Percentiles rank a stretch among this genome's conserved stretches.
These are phyloP conservation scores for Drosophila nasuta DNA, from an alignment of 1,140 invertebrate species.

Conservation along the genomic window DNA sequence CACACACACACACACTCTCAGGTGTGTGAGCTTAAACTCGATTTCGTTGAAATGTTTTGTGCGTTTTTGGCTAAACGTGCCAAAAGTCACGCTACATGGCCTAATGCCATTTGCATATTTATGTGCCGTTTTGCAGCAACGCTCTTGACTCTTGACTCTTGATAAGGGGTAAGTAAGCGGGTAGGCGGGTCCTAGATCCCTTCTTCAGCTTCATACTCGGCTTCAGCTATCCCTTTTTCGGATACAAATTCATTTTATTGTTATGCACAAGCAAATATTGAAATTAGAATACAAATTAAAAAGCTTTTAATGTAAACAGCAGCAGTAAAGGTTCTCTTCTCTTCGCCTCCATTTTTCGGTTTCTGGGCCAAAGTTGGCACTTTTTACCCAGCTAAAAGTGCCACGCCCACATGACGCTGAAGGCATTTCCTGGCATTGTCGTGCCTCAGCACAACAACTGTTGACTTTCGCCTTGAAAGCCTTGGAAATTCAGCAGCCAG, in stretches of 20 bases:
- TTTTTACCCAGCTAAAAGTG: constrained; percentile 34
- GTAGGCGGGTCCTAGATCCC: constrained; percentile 30
- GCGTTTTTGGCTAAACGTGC: constrained; percentile 56
- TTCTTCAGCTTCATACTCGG: constrained; percentile 24
- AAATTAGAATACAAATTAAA: constrained; percentile 83
- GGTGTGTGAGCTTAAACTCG: constrained; percentile 2
- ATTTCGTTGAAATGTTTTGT: constrained; percentile 3
- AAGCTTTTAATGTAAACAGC: constrained; percentile 80
- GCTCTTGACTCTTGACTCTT: not conserved
- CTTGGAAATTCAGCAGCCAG: not conserved
- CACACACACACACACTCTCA: not conserved
- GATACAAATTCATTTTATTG: constrained; percentile 67
- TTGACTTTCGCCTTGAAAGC: constrained; percentile 41
- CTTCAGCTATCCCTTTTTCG: constrained; percentile 39
- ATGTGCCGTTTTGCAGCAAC: constrained; percentile 30
- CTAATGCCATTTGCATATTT: constrained; percentile 80
- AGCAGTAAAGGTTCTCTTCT: constrained; percentile 60
- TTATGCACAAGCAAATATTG: constrained; percentile 76
- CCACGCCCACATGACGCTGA: constrained; percentile 44
- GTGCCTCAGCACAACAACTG: constrained; percentile 4
- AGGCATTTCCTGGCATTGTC: constrained; percentile 15
- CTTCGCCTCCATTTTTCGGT: too few relatives aligned
- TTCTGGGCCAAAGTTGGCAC: constrained; percentile 11
- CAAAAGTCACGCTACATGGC: constrained; percentile 77
- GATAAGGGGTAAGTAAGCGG: constrained; percentile 4